Base-by-base conservation (phyloP, 2,113 vertebrate genomes). In the Hylia prasina region DNA sequence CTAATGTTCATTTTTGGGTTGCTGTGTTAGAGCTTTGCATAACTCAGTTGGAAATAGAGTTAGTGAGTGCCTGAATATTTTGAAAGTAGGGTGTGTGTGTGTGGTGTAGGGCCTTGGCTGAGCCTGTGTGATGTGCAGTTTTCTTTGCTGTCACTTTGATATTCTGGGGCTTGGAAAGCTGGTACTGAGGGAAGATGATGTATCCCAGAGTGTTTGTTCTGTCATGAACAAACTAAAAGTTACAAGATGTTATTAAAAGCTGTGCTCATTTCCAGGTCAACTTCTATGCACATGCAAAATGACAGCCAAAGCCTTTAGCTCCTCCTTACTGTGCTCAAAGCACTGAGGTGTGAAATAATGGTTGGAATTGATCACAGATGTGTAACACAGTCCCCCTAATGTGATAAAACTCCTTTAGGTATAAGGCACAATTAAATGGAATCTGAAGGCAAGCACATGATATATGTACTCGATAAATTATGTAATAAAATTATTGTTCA, bases 271-370 rank as follows among this genome's bases (percentile, higher is more conserved):
- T 21, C 44, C 90, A 88, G 61, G 19, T 72, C 89, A 31, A 44
- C 51, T 61, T 94, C 40, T 82, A 48, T 48, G 31, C 33, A 71
- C 48, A 37, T 63, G 18, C 35, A 88, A 75, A 96, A 94, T 73
- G 81, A 91, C 77, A 92, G 77, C 60, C 72, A 92, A 96, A 66
- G 63, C 35, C 51, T 90, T 95, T 60, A 92, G 60, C 64, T 96
- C 96, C 94, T 90, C 78, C 90, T 93, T 81, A 65, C 70, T 93
- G 83, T 81, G 85, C 72, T 90, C 82, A 96, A 79, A 76, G 87
- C 95, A 89, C 44, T 93, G 89, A 84, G 70, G 64, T 95, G 72
- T 97, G 92, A 97, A 97, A 97, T 96, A 90, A 89, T 89, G 86
- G 56, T 71, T 94, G 22, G 61, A 93, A 57, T 63, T 86, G 64